Base-by-base conservation (phyloP, 2,888 invertebrate species). In the Abrostola tripartita region DNA sequence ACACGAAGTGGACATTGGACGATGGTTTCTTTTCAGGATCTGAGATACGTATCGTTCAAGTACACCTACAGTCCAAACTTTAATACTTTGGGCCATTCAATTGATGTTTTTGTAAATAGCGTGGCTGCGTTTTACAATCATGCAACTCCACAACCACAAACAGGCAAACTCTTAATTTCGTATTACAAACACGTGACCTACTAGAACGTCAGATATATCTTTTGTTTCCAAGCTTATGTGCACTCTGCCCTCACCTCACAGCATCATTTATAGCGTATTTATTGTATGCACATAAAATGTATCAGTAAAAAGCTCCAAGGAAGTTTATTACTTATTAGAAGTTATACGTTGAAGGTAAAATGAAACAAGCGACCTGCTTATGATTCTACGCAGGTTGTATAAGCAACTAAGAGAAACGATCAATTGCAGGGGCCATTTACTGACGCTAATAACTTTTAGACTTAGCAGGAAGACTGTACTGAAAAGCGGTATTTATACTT, bases 291-390 rank as follows among this genome's bases (percentile, higher is more conserved):
- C 60, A 70, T 61, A 58, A 70, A 65, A 61, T 51, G 11, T 42
- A 56, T 12, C 51, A 24, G 57, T 9, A 42, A 7, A 65, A 60
- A 62, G 53, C 56, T 50, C 49, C 52, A 14, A 50, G 37, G 44
- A 56, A 73, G 56, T 61, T 65, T 62, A 68, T 57, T 52, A 53
- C 51, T 38, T 68, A 55, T 58, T 65, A 62, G 49, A 61, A 73
- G 42, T 68, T 47, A 44, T 51, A 47, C 11, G 12, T 12, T 55
- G 5, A 44, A 59, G 52, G 44, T 56, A 35, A 61, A 70, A 54
- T 69, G 12, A 6, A 37, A 50, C 60, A 38, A n/a, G 38, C 37
- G 57, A 47, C 47, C 54, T 24, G 10, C 7, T 38, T 68, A 47
- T 54, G 24, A 57, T 57, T 71, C 36, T 49, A 40, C 42, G 52